A percentile compares a stretch with the other conserved stretches of the same genome.
phyloP scores from a whole-genome alignment of 2,113 vertebrate genomes.

The Gallinago jamesoni region DNA sequence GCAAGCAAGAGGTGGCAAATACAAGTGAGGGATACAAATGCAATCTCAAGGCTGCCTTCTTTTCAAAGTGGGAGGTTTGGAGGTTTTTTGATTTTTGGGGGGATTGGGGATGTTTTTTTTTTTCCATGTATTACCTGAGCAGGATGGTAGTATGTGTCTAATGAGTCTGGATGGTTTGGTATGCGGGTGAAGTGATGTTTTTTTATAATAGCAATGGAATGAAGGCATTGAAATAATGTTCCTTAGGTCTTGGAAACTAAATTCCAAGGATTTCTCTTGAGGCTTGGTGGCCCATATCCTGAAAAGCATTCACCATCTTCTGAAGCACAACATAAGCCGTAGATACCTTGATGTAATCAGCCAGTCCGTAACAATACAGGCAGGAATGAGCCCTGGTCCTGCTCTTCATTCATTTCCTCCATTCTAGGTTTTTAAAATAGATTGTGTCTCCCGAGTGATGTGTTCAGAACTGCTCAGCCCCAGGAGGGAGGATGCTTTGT shows the following conservation, averaged over 20 bases:
- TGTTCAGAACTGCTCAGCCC: neutral
- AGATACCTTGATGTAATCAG: neutral
- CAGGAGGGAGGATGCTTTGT: neutral
- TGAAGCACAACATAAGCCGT: neutral
- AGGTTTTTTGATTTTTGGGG: fast-evolving
- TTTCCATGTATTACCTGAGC: neutral
- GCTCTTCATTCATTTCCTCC: neutral
- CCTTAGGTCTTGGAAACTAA: neutral
- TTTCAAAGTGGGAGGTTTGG: neutral
- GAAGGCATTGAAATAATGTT: neutral
- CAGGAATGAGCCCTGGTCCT: neutral
- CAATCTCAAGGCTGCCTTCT: neutral
- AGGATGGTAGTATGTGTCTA: neutral
- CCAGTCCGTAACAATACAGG: neutral
- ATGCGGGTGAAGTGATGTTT: neutral
- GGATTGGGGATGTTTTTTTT: neutral
- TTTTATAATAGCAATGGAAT: neutral
- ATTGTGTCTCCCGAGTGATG: neutral
- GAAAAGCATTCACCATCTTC: neutral
- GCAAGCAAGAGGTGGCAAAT: neutral
- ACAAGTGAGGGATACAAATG: neutral
- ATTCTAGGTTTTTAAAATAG: neutral
- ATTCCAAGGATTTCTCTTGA: neutral
- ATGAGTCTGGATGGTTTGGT: neutral
- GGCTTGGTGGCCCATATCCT: neutral